phyloP scores from a whole-genome alignment of 2,888 invertebrate genomes.

The Stegana nigrithorax region DNA sequence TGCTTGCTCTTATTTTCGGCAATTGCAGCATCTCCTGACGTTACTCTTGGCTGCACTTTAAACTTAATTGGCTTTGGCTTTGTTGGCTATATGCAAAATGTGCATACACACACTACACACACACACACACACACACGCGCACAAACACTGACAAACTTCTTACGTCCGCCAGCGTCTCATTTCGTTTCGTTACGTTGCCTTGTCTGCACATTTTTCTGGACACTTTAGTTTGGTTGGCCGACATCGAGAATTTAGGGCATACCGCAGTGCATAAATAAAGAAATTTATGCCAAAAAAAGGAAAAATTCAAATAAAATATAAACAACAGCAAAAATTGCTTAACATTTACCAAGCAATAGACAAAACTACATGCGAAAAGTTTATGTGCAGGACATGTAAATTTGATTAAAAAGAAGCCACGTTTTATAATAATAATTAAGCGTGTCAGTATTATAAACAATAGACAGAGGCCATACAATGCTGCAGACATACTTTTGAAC shows the following conservation, averaged over 20 bases:
- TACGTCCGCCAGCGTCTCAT: neutral
- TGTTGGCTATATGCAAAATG: constrained; percentile 2
- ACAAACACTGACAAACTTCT: too few species aligned
- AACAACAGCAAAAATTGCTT: constrained; percentile 5
- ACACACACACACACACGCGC: too few species aligned
- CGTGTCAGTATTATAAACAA: too few species aligned
- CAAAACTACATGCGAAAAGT: neutral
- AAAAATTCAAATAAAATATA: neutral
- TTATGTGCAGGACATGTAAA: neutral
- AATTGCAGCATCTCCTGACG: neutral
- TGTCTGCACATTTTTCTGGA: constrained; percentile 7
- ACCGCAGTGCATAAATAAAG: constrained; percentile 12
- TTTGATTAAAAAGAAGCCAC: too few species aligned
- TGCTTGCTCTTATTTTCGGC: neutral
- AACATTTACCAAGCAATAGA: neutral
- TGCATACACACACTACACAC: neutral
- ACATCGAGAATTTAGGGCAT: constrained; percentile 13
- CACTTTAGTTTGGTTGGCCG: constrained; percentile 13
- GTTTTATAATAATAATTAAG: too few species aligned
- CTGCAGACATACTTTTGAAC: too few species aligned
- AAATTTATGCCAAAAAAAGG: neutral
- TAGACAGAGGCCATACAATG: too few species aligned
- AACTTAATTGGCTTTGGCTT: constrained; percentile 19
- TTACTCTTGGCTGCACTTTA: constrained; percentile 18
- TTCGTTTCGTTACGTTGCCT: too few species aligned